Evolutionary conservation across 2,888 invertebrate genomes (phyloP), one percentile per base, ranked within the genome.

Genomic region (Amblyjoppa fuscipennis): DNA sequence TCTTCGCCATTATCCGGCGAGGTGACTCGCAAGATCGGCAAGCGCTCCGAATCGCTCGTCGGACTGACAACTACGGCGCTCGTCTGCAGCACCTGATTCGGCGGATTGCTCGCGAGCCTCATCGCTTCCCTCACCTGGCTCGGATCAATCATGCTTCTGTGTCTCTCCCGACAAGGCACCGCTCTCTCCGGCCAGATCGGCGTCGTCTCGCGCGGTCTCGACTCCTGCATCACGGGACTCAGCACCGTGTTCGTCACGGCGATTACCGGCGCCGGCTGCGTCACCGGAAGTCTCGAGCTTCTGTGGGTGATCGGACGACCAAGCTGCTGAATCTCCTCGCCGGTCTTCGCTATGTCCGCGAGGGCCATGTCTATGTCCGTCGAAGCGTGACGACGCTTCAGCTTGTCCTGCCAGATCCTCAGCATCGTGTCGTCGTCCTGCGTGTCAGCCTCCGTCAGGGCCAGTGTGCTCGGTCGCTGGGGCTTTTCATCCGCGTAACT

Each of bases 331-430:
- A 94, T 89, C 77, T 94, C 94, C 69, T 94, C 94, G 0, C 94
- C 94, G 9, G 94, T 93, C 66, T 93, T 93, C 0, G 93, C 89
- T 6, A 94, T 94, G 49, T 94, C 93, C 3, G 94, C 93, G 9
- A 94, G 86, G 4, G 94, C 94, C 5, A 92, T 91, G n/a, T 94
- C 93, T 11, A 93, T 92, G 31, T 93, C 93, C 76, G 89, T 89
- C 20, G 92, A 91, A 6, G 92, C 91, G 51, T 89, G 89, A 93
- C 94, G 94, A 51, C 92, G 93, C 92, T 96, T 96, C 71, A 97
- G 94, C 93, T 96, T 95, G 76, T 96, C 96, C 92, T 97, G 96
- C 97, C 97, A 97, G 81, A 96, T 95, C 90, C 96, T 96, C 53
- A 97, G 93, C 93, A 94, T 90, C 28, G 90, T 81, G 82, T 92